Percentiles rank a stretch among this genome's conserved stretches.
Evolutionary conservation across 2,797 vertebrate species (phyloP).

Genomic region (Gobionotothen gibberifrons): DNA sequence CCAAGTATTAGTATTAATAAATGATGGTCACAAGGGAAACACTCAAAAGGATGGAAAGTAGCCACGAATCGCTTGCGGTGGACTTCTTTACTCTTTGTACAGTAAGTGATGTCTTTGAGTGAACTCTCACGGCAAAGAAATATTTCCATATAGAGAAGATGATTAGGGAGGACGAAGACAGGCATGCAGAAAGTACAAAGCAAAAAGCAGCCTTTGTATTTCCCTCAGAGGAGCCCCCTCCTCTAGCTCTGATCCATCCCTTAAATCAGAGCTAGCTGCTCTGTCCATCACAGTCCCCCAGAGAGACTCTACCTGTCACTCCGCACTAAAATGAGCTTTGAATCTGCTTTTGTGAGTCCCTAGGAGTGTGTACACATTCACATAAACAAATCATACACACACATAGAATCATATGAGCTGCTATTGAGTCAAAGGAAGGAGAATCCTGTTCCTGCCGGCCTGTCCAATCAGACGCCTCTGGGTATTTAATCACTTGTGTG

Average conservation of each 20-base stretch:
- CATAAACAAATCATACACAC: constrained; percentile 62
- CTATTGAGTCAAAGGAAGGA: constrained; percentile 34
- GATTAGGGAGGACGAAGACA: constrained; percentile 74
- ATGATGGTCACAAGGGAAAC: constrained; percentile 34
- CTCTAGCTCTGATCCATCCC: constrained; percentile 67
- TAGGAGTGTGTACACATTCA: constrained; percentile 50
- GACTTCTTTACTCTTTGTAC: constrained; percentile 62
- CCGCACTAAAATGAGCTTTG: constrained; percentile 62
- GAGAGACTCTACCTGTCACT: constrained; percentile 79
- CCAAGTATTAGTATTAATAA: constrained; percentile 56
- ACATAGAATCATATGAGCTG: constrained; percentile 12
- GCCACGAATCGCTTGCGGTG: constrained; percentile 49
- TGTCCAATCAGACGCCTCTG: constrained; percentile 14
- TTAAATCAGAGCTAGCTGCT: constrained; percentile 72
- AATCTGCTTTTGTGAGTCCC: constrained; percentile 51
- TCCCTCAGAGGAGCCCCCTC: constrained; percentile 67
- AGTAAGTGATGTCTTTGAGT: constrained; percentile 66
- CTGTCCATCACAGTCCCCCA: constrained; percentile 75
- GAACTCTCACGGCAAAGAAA: constrained; percentile 66
- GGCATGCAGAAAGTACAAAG: constrained; percentile 74
- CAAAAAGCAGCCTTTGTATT: constrained; percentile 75
- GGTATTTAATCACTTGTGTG: constrained; percentile 33
- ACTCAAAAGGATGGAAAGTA: constrained; percentile 41
- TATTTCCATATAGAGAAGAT: constrained; percentile 74
- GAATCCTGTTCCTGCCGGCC: constrained; percentile 9